phyloP scores from a whole-genome alignment of 2,888 invertebrate genomes.

The Drosophila borealis region DNA sequence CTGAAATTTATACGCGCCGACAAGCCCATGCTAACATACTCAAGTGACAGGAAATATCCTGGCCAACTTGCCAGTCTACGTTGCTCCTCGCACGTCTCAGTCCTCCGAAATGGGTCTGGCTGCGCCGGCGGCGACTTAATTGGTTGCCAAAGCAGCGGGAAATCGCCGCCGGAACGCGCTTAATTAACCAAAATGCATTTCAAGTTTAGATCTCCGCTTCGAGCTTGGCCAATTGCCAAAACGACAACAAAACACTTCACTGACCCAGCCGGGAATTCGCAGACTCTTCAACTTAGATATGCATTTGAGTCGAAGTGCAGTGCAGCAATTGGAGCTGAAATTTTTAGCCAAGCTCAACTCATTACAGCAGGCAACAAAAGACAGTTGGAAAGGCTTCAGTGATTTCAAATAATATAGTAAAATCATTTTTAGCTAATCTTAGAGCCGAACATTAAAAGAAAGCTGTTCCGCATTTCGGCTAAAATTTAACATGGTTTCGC shows the following conservation, averaged over 20 bases:
- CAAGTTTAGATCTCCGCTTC: constrained; percentile 52
- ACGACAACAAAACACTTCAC: constrained; percentile 33
- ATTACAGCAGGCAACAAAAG: constrained; percentile 51
- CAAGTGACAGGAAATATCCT: constrained; percentile 70
- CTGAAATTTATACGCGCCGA: constrained; percentile 66
- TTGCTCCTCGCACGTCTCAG: constrained; percentile 7
- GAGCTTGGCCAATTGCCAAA: constrained; percentile 59
- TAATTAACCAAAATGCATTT: constrained; percentile 79
- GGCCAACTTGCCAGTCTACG: constrained; percentile 27
- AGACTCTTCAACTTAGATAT: constrained; percentile 50
- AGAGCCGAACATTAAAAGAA: too few relatives aligned
- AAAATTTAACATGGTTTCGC: too few relatives aligned
- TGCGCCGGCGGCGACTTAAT: constrained; percentile 67
- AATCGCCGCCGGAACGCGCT: constrained; percentile 76
- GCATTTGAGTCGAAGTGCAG: constrained; percentile 45
- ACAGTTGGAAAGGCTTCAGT: neutral
- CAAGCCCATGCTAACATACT: constrained; percentile 42
- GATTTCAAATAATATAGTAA: too few relatives aligned
- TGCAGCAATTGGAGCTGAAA: constrained; percentile 30
- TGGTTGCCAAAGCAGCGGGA: constrained; percentile 77
- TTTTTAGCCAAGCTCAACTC: constrained; percentile 32
- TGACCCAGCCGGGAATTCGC: constrained; percentile 39
- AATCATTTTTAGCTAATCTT: too few relatives aligned
- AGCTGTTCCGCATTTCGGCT: too few relatives aligned
- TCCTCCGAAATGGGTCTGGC: constrained; percentile 36